Percentiles rank a stretch among this genome's conserved stretches.
Evolutionary conservation across 1,140 invertebrate species (phyloP).

Genomic region (Cotesia glomerata): DNA sequence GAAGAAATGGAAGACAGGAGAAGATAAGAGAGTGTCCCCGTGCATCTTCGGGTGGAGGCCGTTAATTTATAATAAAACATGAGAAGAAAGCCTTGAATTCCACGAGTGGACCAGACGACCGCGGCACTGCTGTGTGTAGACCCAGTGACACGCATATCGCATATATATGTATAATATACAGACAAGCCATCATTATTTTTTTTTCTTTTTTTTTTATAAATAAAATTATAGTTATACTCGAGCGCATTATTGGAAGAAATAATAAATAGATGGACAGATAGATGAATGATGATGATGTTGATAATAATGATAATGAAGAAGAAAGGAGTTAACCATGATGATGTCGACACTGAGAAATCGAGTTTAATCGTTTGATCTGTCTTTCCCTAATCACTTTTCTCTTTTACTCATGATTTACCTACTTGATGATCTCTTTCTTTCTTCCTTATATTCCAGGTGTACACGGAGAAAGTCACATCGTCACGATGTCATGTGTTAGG

Average conservation of each 20-base stretch:
- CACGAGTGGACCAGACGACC: slow-evolving; percentile 15
- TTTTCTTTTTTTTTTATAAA: background rate
- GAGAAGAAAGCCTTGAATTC: slow-evolving; percentile 21
- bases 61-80: slow-evolving; percentile 13
- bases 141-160: slow-evolving; percentile 6
- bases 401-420: background rate
- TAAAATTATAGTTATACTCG: background rate
- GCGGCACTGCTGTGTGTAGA: background rate
- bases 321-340: slow-evolving; percentile 3
- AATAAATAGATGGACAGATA: background rate
- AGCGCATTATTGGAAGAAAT: background rate
- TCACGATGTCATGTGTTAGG: slow-evolving; percentile 9
- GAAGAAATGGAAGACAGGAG: slow-evolving; percentile 18
- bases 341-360: slow-evolving; percentile 12
- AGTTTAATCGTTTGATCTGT: slow-evolving; percentile 5
- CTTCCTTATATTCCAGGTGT: background rate
- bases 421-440: slow-evolving; percentile 6
- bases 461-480: slow-evolving; percentile 14
- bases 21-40: slow-evolving; percentile 8
- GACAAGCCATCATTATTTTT: background rate
- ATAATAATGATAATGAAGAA: background rate
- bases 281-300: background rate
- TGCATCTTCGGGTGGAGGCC: slow-evolving; percentile 17
- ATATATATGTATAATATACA: background rate
- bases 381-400: slow-evolving; percentile 5